phyloP scores from a whole-genome alignment of 2,113 vertebrate species.

The Paracanthobrama guichenoti region DNA sequence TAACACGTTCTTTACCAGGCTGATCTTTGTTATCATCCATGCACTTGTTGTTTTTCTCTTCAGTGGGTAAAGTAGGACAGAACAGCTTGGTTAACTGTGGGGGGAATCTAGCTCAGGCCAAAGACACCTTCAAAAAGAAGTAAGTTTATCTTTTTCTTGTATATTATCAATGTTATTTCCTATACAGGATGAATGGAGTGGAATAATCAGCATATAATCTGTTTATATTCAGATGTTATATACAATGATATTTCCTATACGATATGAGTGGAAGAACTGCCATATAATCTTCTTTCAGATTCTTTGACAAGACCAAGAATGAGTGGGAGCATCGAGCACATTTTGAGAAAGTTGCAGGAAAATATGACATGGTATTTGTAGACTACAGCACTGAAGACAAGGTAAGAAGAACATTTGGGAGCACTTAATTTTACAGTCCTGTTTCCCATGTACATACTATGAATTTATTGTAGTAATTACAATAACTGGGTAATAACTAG shows the following conservation, averaged over 20 bases:
- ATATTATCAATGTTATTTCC: background rate
- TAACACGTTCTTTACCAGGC: background rate
- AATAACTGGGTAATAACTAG: no score
- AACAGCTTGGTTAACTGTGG: constrained; percentile 76
- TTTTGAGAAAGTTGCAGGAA: constrained; percentile 85
- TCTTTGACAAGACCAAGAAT: constrained; percentile 89
- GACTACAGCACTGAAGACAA: constrained; percentile 75
- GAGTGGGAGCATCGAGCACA: constrained; percentile 76
- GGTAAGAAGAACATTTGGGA: constrained; percentile 53
- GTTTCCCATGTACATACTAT: no score
- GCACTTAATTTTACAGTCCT: no score
- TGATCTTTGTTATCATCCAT: background rate
- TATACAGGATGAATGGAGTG: no score
- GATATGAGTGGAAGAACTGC: background rate
- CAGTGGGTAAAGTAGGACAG: constrained; percentile 88
- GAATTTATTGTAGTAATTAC: no score
- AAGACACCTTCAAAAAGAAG: constrained; percentile 87
- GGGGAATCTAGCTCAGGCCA: constrained; percentile 81
- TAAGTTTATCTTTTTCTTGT: constrained; percentile 61
- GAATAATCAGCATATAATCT: background rate
- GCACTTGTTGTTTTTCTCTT: constrained; percentile 33
- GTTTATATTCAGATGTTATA: constrained; percentile 68
- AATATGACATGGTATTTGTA: constrained; percentile 87
- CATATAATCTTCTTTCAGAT: constrained; percentile 67
- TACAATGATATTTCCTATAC: background rate